These are phyloP conservation scores for Polypedilum pembai DNA, from an alignment of 1,140 invertebrate genomes.

Conservation along the genomic window DNA sequence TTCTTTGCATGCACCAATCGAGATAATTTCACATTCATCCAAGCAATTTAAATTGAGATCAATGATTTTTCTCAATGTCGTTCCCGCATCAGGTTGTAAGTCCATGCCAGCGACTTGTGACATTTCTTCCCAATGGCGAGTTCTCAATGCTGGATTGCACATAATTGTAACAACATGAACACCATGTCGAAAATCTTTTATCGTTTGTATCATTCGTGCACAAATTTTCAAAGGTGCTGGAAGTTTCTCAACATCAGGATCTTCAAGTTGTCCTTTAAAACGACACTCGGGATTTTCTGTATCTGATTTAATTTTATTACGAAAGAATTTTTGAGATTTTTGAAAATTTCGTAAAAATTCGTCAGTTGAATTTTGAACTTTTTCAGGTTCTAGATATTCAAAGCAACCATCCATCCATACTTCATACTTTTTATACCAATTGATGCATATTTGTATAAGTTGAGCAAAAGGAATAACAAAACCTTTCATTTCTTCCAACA, in stretches of 20 bases:
- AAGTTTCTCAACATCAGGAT: conserved; percentile 64
- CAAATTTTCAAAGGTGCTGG: conserved; percentile 71
- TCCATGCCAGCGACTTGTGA: conserved; percentile 69
- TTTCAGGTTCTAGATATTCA: conserved; percentile 64
- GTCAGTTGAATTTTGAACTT: conserved; percentile 64
- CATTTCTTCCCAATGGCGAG: conserved; percentile 88
- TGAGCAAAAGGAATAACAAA: conserved; percentile 61
- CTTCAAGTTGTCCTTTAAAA: conserved; percentile 64
- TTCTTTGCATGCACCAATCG: conserved; percentile 84
- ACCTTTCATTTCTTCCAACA: conserved; percentile 64
- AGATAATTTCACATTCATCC: conserved; percentile 77
- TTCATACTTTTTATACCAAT: conserved; percentile 72
- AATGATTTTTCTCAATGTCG: conserved; percentile 75
- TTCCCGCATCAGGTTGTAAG: conserved; percentile 76
- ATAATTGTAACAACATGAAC: conserved; percentile 73
- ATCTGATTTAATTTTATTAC: conserved; percentile 68
- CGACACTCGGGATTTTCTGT: conserved; percentile 56
- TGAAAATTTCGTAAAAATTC: conserved; percentile 65
- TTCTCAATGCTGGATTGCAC: conserved; percentile 78
- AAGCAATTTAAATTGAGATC: conserved; percentile 65
- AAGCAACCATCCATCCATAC: conserved; percentile 89
- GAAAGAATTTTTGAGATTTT: conserved; percentile 73
- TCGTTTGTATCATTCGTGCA: conserved; percentile 57
- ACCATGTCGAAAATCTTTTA: conserved; percentile 73
- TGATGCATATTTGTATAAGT: conserved; percentile 54